Evolutionary conservation across 2,113 vertebrate species (phyloP), one percentile per base, ranked within the genome.

Genomic region (Coturnix japonica): DNA sequence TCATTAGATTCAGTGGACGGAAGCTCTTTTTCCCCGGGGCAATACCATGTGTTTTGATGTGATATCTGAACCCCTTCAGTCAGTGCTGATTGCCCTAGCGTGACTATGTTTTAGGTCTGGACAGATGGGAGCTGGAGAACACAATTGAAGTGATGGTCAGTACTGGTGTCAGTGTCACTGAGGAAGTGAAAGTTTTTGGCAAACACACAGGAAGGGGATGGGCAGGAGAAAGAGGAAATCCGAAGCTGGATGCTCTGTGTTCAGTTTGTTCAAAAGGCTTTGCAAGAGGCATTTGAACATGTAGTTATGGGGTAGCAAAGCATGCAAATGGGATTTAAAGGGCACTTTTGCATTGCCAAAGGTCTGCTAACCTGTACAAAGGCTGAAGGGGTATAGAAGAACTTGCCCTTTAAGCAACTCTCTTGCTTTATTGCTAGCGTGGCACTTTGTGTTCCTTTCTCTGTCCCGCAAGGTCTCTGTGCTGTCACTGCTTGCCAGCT

Each of bases 111-210:
- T 69, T 51, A 44, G 57, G 64, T 56, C 14, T 11, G 31, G 75
- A 66, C 2, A 6, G 35, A 41, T 1, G 2, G 53, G 66, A 69
- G 44, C 23, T 78, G 33, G 14, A 66, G 66, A 82, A 43, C 13
- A 35, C 17, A 7, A 15, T 65, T 84, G 81, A 91, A 91, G 44
- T 3, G 22, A n/a, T 49, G 0, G 0, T 39, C 60, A 69, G 80
- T 39, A 59, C 75, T 91, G 53, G 43, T 91, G 56, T 71, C 22
- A 51, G 60, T 30, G 11, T 53, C 72, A 19, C 56, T 87, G 87
- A 90, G 95, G 96, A 96, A 94, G 61, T 94, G 93, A 96, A 94
- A 96, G 59, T 72, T 82, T 94, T 87, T 39, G 46, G 77, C 91
- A 80, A 94, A 91, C 63, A 64, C 44, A 23, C 89, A 90, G 95